Evolutionary conservation across 2,888 invertebrate genomes (phyloP).

Genomic region (Aelia acuminata): DNA sequence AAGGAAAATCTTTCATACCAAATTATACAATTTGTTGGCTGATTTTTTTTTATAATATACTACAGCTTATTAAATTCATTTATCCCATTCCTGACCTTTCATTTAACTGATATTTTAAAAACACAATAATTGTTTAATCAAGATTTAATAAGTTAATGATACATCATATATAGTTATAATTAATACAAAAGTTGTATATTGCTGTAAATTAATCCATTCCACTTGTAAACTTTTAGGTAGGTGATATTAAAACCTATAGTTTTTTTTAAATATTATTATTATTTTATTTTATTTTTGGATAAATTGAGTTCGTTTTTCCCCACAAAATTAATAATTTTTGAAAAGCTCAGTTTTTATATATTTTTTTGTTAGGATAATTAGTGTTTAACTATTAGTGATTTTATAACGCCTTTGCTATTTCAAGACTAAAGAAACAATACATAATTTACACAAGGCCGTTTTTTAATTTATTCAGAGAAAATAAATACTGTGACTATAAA

Average conservation of each 20-base stretch:
- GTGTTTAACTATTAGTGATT: background rate
- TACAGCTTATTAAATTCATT: background rate
- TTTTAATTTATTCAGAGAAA: background rate
- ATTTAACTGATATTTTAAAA: background rate
- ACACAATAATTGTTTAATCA: background rate
- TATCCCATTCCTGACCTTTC: background rate
- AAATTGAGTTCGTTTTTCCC: background rate
- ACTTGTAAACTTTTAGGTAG: background rate
- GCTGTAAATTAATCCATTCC: background rate
- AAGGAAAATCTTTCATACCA: constrained; percentile 19
- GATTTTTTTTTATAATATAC: background rate
- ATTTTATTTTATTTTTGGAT: background rate
- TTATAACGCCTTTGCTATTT: background rate
- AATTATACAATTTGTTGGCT: background rate
- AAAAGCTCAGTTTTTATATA: background rate
- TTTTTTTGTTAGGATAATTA: background rate
- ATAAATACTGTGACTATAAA: constrained; percentile 14
- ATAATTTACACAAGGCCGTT: background rate
- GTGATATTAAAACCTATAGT: background rate
- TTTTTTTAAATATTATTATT: background rate
- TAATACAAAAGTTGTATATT: background rate
- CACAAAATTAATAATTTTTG: background rate
- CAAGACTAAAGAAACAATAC: background rate
- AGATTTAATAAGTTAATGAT: background rate
- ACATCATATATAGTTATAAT: background rate